Conservation (phyloP, 2,888 invertebrate genomes). For the Listrodromus nycthemerus region DNA sequence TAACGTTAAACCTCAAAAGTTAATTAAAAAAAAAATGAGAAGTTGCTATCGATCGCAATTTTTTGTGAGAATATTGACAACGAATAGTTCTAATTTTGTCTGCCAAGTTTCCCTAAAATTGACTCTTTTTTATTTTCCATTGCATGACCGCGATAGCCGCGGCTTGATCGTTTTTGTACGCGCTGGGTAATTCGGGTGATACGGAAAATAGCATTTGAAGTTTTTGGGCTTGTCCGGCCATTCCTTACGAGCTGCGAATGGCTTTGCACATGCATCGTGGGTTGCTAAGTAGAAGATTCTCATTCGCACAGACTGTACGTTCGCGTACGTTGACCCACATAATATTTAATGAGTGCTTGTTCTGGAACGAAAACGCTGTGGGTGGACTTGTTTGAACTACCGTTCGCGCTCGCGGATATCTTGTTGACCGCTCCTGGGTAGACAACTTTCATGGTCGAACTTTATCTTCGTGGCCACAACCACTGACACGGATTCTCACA, state of each 20-base stretch:
- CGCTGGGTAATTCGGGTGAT: not conserved
- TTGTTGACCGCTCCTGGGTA: slow-evolving; percentile 4
- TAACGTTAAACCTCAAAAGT: too few relatives aligned
- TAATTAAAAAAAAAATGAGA: too few relatives aligned
- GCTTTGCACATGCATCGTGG: not conserved
- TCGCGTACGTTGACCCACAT: slow-evolving; percentile 54
- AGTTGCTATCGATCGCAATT: too few relatives aligned
- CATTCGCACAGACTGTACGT: slow-evolving; percentile 24
- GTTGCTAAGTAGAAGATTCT: slow-evolving; percentile 33
- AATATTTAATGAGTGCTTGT: slow-evolving; percentile 53
- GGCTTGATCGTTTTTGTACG: not conserved
- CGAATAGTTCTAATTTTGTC: slow-evolving; percentile 12
- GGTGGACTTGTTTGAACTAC: slow-evolving; percentile 49
- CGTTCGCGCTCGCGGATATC: slow-evolving; percentile 25
- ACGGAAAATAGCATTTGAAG: not conserved
- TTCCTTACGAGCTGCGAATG: not conserved
- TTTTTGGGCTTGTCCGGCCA: not conserved
- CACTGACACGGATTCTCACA: slow-evolving; percentile 5
- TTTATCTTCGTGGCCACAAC: slow-evolving; percentile 25
- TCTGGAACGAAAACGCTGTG: slow-evolving; percentile 42
- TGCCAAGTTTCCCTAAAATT: not conserved
- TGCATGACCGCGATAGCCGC: too few relatives aligned
- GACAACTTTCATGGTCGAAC: slow-evolving; percentile 41
- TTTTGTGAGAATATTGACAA: too few relatives aligned
- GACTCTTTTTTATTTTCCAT: not conserved